These are phyloP conservation scores for Aricia agestis DNA, from an alignment of 1,140 invertebrate species.

Conservation along the genomic window DNA sequence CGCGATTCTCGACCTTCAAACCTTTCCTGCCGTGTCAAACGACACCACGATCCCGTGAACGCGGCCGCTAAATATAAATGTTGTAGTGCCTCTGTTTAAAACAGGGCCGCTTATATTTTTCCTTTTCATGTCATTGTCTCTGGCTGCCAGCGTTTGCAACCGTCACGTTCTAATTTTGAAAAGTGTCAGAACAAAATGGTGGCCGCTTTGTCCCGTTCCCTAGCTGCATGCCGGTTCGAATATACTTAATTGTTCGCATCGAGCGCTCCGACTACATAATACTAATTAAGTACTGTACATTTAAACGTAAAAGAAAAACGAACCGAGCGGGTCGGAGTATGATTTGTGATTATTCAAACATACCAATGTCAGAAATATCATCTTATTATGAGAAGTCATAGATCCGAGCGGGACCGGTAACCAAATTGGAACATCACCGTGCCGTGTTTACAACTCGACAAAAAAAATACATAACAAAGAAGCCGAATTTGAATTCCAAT, in stretches of 20 bases:
- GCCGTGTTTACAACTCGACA: conserved; percentile 71
- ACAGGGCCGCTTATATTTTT: conserved; percentile 74
- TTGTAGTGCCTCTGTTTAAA: conserved; percentile 60
- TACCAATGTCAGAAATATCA: conserved; percentile 69
- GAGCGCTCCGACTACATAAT: conserved; percentile 2
- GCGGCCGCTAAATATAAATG: conserved; percentile 59
- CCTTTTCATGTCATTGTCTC: conserved; percentile 75
- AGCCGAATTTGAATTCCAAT: conserved; percentile 76
- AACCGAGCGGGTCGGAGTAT: conserved; percentile 39
- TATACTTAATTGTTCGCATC: conserved; percentile 38
- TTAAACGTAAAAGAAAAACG: conserved; percentile 27
- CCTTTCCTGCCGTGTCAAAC: conserved; percentile 27
- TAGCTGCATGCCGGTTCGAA: conserved; percentile 49
- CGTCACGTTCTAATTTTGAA: conserved; percentile 76
- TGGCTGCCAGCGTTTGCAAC: conserved; percentile 70
- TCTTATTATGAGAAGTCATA: conserved; percentile 59
- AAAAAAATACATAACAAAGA: conserved; percentile 72
- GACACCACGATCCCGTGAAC: conserved; percentile 36
- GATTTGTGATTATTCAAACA: conserved; percentile 71
- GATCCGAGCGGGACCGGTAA: conserved; percentile 62
- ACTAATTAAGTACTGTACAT: conserved; percentile 31
- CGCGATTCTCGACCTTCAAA: conserved; percentile 40
- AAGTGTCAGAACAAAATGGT: conserved; percentile 76
- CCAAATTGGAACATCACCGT: conserved; percentile 72
- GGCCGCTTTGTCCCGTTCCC: conserved; percentile 63